Base-by-base conservation (phyloP, 2,888 invertebrate species). In the Agrilus cyanescens region DNA sequence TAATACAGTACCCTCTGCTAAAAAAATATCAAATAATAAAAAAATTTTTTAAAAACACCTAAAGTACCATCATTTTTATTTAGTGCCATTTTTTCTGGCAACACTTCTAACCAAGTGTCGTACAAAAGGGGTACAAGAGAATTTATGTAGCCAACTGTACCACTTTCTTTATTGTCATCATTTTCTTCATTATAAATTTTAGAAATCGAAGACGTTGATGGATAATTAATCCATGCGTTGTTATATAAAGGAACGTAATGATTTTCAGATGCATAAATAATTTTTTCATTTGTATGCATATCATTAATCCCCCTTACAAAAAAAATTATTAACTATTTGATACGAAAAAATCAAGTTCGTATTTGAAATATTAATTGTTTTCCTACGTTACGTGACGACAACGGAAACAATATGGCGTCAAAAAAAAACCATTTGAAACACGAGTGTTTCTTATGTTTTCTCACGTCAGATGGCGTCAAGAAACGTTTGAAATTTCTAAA, bases 71-170 rank as follows among this genome's bases (percentile, higher is more conserved):
- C 37, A 3, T 16, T 20, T 12, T 5, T 38, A 34, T 36, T 31
- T 36, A 32, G 36, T 32, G 38, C 41, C 48, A 38, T 51, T 51
- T 46, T 46, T 14, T 59, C 57, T 1, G 85, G 80, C 37, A 76
- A 71, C 12, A 81, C 82, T 70, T 91, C 91, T 16, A 86, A 62
- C 88, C 90, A 91, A 38, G 84, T 83, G 61, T 89, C 87, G 59
- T 83, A 74, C 42, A 91, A 69, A 16, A 91, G 66, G 1, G 89
- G 86, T 66, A 89, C 71, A 36, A 90, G 66, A 30, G 76, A 75
- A 46, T 75, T 69, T 25, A 81, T 70, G 59, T 85, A 83, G 38
- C 71, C 14, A 12, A 35, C 43, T 6, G 37, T 33, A 29, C 37
- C 20, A 14, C 15, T 37, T 10, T 25, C 30, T 1, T 29, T 40